phyloP scores from a whole-genome alignment of 2,888 invertebrate species.

The Exephanes ischioxanthus region DNA sequence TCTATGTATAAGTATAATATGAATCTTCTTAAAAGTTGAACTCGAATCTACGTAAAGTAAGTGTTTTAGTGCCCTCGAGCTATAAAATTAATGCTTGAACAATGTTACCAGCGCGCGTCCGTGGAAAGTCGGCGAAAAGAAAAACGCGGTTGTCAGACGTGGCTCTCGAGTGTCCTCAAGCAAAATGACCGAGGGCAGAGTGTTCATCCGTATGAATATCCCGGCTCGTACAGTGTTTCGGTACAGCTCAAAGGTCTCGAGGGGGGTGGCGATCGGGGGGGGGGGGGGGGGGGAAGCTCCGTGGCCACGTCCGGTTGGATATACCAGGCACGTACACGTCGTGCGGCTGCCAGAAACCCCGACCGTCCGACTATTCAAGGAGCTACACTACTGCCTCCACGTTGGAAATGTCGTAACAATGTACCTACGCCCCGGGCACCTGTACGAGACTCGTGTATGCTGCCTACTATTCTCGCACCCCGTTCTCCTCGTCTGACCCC shows the following conservation, averaged over 20 bases:
- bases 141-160: neutral
- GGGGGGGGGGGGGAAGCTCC: constrained; percentile 4
- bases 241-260: constrained; percentile 40
- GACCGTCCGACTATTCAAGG: constrained; percentile 59
- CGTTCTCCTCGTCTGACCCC: constrained; percentile 63
- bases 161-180: constrained; percentile 13
- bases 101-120: neutral
- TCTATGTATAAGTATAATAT: neutral
- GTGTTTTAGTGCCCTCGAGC: constrained; percentile 1
- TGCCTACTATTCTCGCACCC: constrained; percentile 44
- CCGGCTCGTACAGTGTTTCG: constrained; percentile 23
- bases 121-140: neutral
- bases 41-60: neutral
- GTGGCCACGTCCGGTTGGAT: constrained; percentile 62
- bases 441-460: constrained; percentile 28
- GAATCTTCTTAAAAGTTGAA: constrained; percentile 36
- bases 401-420: constrained; percentile 62
- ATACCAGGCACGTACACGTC: constrained; percentile 63
- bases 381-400: constrained; percentile 42
- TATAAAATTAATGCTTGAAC: constrained; percentile 6
- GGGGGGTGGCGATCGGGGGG: constrained; percentile 6
- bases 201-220: constrained; percentile 56
- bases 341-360: constrained; percentile 56
- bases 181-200: constrained; percentile 16
- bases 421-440: constrained; percentile 49